A percentile compares a stretch with the other conserved stretches of the same genome.
These are phyloP conservation scores for Plecotus auritus DNA, from an alignment of 2,113 vertebrate species.

Conservation along the genomic window DNA sequence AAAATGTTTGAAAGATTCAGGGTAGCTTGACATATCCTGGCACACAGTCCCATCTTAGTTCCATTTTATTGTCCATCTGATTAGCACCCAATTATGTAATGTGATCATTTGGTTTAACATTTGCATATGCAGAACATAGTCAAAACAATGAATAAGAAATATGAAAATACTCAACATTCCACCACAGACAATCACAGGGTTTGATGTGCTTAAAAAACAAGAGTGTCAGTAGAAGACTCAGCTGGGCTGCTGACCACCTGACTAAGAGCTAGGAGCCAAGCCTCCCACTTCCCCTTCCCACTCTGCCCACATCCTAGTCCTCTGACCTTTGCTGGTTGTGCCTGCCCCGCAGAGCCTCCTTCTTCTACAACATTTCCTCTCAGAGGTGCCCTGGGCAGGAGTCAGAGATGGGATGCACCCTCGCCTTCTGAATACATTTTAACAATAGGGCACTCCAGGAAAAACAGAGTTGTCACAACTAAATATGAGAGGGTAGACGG, in stretches of 20 bases:
- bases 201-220: background rate
- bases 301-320: background rate
- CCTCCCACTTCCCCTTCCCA: background rate
- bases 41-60: background rate
- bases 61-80: background rate
- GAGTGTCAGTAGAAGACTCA: background rate
- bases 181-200: background rate
- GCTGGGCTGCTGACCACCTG: background rate
- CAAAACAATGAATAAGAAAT: background rate
- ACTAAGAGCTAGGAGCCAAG: background rate
- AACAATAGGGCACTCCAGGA: background rate
- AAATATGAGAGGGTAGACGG: background rate
- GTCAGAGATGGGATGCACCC: background rate
- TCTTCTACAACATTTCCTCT: background rate
- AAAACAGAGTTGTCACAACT: background rate
- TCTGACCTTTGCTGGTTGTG: background rate
- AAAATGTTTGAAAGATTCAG: background rate
- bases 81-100: background rate
- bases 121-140: background rate
- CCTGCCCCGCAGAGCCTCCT: background rate
- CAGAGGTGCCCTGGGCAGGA: background rate
- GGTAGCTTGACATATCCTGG: background rate
- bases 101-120: background rate
- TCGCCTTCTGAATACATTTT: background rate
- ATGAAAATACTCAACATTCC: background rate